Conservation (phyloP, 2,113 vertebrate species). For the Chelonoidis abingdonii region DNA sequence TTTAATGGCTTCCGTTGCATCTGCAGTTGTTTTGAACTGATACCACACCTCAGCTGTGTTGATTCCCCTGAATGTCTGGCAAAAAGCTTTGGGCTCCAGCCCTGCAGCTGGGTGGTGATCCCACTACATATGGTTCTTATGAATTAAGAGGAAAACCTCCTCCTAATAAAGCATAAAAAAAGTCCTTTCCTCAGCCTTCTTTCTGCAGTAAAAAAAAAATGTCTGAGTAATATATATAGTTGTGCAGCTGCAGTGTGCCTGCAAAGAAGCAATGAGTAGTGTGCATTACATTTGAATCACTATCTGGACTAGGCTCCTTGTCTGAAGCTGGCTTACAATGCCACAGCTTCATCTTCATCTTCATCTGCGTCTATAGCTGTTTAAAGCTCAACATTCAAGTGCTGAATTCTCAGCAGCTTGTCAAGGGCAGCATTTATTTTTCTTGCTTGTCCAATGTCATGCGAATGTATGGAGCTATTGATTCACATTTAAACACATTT, state of each 20-base stretch:
- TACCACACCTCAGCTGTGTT: neutral
- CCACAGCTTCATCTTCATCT: neutral
- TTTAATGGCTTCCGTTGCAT: neutral
- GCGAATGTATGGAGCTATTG: neutral
- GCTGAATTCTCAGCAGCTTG: neutral
- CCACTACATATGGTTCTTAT: neutral
- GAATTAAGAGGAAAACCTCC: neutral
- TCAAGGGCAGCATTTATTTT: neutral
- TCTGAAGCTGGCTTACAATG: neutral
- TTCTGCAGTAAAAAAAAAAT: neutral
- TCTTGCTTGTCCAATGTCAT: neutral
- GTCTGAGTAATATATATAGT: neutral
- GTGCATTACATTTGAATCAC: neutral
- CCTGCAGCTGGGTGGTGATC: neutral
- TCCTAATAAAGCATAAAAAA: neutral
- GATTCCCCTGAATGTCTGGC: neutral
- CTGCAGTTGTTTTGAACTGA: neutral
- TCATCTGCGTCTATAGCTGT: neutral
- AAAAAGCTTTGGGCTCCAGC: neutral
- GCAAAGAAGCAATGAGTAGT: neutral
- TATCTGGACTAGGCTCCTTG: neutral
- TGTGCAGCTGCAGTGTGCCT: neutral
- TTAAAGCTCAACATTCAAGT: neutral
- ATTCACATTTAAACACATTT: neutral
- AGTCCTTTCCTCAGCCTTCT: neutral